Conservation (phyloP, 2,888 invertebrate species). For the Dinocampus coccinellae region DNA sequence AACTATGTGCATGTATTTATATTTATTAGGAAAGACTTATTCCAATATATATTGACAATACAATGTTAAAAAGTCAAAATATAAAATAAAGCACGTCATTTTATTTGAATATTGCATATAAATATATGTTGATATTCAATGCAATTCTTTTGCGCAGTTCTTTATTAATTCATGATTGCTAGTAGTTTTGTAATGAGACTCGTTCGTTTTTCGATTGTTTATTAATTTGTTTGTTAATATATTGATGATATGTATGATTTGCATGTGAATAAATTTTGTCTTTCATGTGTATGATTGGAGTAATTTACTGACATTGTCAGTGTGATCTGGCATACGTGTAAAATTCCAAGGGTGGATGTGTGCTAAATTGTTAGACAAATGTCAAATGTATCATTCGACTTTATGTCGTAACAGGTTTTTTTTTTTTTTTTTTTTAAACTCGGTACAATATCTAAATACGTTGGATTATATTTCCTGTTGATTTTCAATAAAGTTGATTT, state of each 20-base stretch:
- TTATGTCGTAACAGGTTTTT: background rate
- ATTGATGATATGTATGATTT: background rate
- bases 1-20: background rate
- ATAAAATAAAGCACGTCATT: background rate
- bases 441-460: too few relatives aligned
- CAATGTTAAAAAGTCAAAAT: too few relatives aligned
- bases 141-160: slow-evolving; percentile 9
- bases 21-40: too few relatives aligned
- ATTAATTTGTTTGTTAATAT: background rate
- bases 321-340: background rate
- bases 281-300: background rate
- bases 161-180: too few relatives aligned
- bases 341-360: background rate
- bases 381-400: background rate
- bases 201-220: too few relatives aligned
- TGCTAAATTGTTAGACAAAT: background rate
- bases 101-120: background rate
- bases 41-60: too few relatives aligned
- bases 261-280: background rate
- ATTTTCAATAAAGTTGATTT: too few relatives aligned
- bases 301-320: background rate
- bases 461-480: too few relatives aligned
- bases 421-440: too few relatives aligned
- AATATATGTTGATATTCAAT: background rate
- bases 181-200: too few relatives aligned